These are phyloP conservation scores for Leucania comma DNA, from an alignment of 2,888 invertebrate genomes.

Conservation along the genomic window DNA sequence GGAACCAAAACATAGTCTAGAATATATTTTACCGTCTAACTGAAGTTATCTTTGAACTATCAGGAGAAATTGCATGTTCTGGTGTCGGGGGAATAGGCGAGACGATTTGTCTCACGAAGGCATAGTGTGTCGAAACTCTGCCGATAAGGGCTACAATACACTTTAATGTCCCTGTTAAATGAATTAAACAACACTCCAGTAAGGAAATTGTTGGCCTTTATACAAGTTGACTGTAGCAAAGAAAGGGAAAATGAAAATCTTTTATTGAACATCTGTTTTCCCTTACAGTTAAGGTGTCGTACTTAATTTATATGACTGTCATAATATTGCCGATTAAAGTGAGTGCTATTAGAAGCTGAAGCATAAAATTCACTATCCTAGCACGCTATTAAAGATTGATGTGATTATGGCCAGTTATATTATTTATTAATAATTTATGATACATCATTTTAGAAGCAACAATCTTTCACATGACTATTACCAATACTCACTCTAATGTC, in stretches of 20 bases:
- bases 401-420: slow-evolving; percentile 3
- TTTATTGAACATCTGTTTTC: slow-evolving; percentile 18
- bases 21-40: slow-evolving; percentile 68
- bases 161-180: slow-evolving; percentile 59
- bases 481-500: slow-evolving; percentile 24
- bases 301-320: slow-evolving; percentile 3
- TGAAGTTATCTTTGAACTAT: slow-evolving; percentile 76
- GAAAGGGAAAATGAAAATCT: slow-evolving; percentile 53
- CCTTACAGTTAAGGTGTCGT: slow-evolving; percentile 12
- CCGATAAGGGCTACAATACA: slow-evolving; percentile 62
- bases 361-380: slow-evolving; percentile 5
- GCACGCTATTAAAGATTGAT: slow-evolving; percentile 1
- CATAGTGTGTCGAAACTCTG: slow-evolving; percentile 69
- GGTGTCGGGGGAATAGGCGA: slow-evolving; percentile 72
- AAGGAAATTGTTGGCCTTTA: slow-evolving; percentile 43
- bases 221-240: slow-evolving; percentile 25
- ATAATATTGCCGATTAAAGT: slow-evolving; percentile 1
- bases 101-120: slow-evolving; percentile 77
- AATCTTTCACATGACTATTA: slow-evolving; percentile 17
- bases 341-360: slow-evolving; percentile 5
- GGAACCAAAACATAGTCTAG: slow-evolving; percentile 64
- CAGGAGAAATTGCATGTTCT: slow-evolving; percentile 78
- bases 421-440: slow-evolving; percentile 30
- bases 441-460: slow-evolving; percentile 15
- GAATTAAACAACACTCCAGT: slow-evolving; percentile 52